These are phyloP conservation scores for Lepidurus apus DNA, from an alignment of 1,140 invertebrate genomes.

Conservation along the genomic window DNA sequence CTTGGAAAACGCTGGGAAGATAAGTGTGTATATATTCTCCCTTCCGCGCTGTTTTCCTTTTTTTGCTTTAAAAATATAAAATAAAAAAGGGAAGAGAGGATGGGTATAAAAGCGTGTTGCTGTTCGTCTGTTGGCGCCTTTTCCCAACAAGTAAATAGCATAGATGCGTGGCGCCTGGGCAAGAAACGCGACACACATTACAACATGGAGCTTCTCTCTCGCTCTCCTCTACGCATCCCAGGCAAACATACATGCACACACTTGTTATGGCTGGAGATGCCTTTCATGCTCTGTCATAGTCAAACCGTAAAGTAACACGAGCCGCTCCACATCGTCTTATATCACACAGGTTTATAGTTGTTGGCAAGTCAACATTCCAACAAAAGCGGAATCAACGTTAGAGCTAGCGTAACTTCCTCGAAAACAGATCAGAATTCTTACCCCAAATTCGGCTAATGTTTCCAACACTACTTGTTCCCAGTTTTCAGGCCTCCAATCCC, in stretches of 20 bases:
- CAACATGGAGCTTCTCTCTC: slow-evolving; percentile 16
- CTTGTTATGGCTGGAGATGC: slow-evolving; percentile 21
- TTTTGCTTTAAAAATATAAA: neutral
- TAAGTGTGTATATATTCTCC: slow-evolving; percentile 1
- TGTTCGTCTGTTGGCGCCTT: slow-evolving; percentile 17
- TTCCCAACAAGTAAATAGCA: slow-evolving; percentile 19
- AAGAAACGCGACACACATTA: slow-evolving; percentile 21
- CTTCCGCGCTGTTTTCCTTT: neutral
- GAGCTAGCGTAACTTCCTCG: neutral
- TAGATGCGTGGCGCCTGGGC: slow-evolving; percentile 5
- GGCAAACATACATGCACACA: neutral
- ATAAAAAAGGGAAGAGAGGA: slow-evolving; percentile 4
- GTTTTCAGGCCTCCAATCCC: neutral
- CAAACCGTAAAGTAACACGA: slow-evolving; percentile 12
- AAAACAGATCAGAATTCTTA: neutral
- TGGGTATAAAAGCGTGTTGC: slow-evolving; percentile 18
- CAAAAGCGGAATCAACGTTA: neutral
- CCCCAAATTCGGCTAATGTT: neutral
- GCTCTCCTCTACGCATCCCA: slow-evolving; percentile 1
- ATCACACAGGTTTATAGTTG: slow-evolving; percentile 15
- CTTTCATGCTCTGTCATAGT: slow-evolving; percentile 21
- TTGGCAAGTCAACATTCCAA: slow-evolving; percentile 21
- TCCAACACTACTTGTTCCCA: neutral
- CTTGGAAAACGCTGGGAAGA: neutral
- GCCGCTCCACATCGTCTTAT: slow-evolving; percentile 18